phyloP scores from a whole-genome alignment of 2,888 invertebrate genomes.

The Seira ritae region DNA sequence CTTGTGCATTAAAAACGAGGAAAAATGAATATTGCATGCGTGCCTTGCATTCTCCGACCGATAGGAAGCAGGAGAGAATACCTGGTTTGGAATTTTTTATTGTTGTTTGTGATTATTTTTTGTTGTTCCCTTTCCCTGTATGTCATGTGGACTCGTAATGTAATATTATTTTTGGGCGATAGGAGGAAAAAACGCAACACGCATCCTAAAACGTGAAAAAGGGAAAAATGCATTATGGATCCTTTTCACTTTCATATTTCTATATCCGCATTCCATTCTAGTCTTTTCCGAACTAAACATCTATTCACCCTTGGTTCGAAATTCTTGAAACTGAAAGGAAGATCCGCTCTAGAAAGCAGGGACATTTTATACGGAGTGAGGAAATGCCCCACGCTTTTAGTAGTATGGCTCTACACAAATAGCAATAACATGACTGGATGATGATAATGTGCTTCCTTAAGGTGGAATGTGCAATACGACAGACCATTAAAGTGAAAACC shows the following conservation, averaged over 20 bases:
- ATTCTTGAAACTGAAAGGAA: no score
- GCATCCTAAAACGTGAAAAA: not conserved
- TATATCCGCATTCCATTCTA: not conserved
- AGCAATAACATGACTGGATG: no score
- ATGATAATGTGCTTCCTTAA: no score
- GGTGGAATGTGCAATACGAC: no score
- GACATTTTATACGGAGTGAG: no score
- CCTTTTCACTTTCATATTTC: not conserved
- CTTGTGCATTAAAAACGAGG: not conserved
- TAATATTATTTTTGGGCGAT: not conserved
- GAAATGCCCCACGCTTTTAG: no score
- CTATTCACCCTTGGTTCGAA: no score
- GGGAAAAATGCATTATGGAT: not conserved
- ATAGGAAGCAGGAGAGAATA: conserved; percentile 15
- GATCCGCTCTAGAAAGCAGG: no score
- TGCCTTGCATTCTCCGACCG: conserved; percentile 36
- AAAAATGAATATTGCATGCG: conserved; percentile 49
- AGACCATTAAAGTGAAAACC: no score
- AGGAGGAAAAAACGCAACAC: not conserved
- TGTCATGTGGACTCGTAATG: conserved; percentile 7
- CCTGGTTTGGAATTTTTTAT: conserved; percentile 3
- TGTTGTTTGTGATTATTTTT: conserved; percentile 31
- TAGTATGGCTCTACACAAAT: no score
- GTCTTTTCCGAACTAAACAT: no score
- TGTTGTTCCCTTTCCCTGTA: conserved; percentile 23